phyloP scores from a whole-genome alignment of 2,797 vertebrate genomes.

The Siniperca scherzeri region DNA sequence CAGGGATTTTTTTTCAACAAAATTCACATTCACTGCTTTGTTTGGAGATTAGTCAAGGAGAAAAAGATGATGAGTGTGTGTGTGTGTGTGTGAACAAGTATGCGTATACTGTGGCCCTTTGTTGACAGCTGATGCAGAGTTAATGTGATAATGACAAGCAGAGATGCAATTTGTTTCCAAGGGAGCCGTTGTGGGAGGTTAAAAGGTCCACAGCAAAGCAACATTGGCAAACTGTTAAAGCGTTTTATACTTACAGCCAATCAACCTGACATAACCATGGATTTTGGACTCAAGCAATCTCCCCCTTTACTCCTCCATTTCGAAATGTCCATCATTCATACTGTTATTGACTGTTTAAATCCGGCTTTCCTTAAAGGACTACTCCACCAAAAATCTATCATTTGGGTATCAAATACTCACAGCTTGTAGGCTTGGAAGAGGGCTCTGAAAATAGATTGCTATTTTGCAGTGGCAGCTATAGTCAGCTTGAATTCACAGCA shows the following conservation, averaged over 20 bases:
- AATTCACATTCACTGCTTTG: constrained; percentile 73
- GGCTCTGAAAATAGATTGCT: constrained; percentile 10
- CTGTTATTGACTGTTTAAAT: constrained; percentile 30
- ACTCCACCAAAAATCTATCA: not conserved
- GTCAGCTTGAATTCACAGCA: constrained; percentile 21
- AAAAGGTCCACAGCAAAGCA: constrained; percentile 58
- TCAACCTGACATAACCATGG: constrained; percentile 30
- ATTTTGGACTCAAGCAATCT: constrained; percentile 18
- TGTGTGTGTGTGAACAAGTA: constrained; percentile 17
- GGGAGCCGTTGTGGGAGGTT: constrained; percentile 52
- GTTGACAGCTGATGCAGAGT: constrained; percentile 73
- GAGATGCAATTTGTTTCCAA: constrained; percentile 73
- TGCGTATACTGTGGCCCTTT: constrained; percentile 50
- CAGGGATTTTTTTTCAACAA: constrained; percentile 54
- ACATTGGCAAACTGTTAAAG: constrained; percentile 51
- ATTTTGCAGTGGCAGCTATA: not conserved
- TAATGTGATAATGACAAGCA: constrained; percentile 76
- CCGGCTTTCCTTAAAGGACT: constrained; percentile 11
- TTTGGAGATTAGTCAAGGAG: constrained; percentile 76
- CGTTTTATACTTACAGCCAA: constrained; percentile 37
- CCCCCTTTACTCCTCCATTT: constrained; percentile 2
- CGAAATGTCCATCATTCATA: constrained; percentile 10
- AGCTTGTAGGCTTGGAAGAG: not conserved
- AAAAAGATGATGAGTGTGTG: constrained; percentile 54
- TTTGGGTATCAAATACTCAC: constrained; percentile 7